Base-by-base conservation (phyloP, 2,113 vertebrate species). In the Empidonax traillii region DNA sequence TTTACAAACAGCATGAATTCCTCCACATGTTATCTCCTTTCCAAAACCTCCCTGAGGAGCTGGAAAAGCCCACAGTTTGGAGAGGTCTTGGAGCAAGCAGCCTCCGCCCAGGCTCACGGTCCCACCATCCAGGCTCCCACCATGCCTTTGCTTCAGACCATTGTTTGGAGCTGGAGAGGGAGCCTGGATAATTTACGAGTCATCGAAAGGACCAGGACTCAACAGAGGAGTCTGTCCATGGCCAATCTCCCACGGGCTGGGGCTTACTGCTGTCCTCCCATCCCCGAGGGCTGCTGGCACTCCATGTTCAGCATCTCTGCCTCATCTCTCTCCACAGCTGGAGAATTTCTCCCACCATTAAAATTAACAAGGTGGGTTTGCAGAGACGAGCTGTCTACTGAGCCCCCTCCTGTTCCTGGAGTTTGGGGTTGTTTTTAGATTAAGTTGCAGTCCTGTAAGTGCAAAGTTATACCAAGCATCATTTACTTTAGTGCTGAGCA, bases 351-450 rank as follows among this genome's bases (percentile, higher is more conserved):
- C 86, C 96, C 92, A 90, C 87, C 89, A 85, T 97, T 96, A 97
- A 97, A 97, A 97, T 96, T 97, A 98, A 97, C 75, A 71, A 97
- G 89, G 96, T 96, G 89, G 86, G 89, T 94, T 94, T 95, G 92
- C 92, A 91, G 78, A 95, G 92, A 93, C 1, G 8, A 94, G 76
- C 65, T 72, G 7, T 33, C 72, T 52, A 51, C 71, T 47, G 22
- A 87, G 43, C 28, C 81, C 78, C 78, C 92, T 97, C 95, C 96
- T 87, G 75, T 55, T 92, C 96, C 88, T 35, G 49, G 85, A 95
- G 90, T 91, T 94, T 71, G 90, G 86, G 78, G 66, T 3, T 87
- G 82, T 80, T 94, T 97, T 97, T 65, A 96, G 94, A 97, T 87
- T 39, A 93, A 97, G 96, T 81, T 95, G 91, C 90, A 89, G 81